Evolutionary conservation across 1,140 invertebrate genomes (phyloP).

Genomic region (Drosophila nigromelanica): DNA sequence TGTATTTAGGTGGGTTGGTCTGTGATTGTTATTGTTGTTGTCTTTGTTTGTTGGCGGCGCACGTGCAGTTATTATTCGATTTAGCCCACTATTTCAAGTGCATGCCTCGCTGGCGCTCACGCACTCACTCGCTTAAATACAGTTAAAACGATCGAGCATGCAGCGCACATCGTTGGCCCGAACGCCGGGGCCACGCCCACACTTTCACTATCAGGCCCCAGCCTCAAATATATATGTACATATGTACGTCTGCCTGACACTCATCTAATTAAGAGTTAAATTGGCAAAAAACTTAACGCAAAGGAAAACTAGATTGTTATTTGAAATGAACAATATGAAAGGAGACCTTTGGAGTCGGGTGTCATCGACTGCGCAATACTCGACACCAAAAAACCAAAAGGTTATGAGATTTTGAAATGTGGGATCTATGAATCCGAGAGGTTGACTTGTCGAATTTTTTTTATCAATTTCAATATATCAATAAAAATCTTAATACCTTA

Average conservation of each 20-base stretch:
- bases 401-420: no score
- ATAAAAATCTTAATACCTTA: no score
- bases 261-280: constrained; percentile 3
- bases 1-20: constrained; percentile 27
- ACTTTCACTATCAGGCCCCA: constrained; percentile 29
- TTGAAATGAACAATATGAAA: constrained; percentile 4
- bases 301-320: neutral
- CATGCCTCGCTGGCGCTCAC: neutral
- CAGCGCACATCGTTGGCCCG: constrained; percentile 6
- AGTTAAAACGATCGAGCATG: constrained; percentile 5
- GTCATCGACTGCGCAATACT: no score
- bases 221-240: neutral
- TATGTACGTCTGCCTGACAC: neutral
- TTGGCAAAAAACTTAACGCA: constrained; percentile 5
- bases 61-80: constrained; percentile 48
- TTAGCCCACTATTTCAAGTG: constrained; percentile 23
- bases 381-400: no score
- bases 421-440: no score
- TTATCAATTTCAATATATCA: no score
- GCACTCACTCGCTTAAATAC: neutral
- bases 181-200: constrained; percentile 18
- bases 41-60: constrained; percentile 29
- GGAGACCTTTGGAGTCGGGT: no score
- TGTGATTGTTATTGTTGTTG: constrained; percentile 6
- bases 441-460: no score